Conservation (phyloP, 2,113 vertebrate species). For the Ochotona curzoniae region DNA sequence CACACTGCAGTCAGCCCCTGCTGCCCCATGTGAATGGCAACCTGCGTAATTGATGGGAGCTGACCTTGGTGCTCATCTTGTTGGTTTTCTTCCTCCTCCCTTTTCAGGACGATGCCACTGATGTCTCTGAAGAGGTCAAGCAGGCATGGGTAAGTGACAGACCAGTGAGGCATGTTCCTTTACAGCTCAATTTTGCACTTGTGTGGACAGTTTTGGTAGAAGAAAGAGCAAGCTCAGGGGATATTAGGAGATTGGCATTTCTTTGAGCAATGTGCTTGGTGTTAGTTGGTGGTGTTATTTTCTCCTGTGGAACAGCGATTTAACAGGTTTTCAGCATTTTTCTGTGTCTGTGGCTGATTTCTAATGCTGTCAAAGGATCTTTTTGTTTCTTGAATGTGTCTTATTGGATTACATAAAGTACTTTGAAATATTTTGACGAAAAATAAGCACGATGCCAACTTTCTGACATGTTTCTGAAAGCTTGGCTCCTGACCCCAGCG, state of each 20-base stretch:
- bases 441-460: not conserved
- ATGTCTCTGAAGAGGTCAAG: constrained; percentile 84
- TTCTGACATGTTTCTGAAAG: too few relatives aligned
- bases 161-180: not conserved
- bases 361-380: not conserved
- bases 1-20: not conserved
- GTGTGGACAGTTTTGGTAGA: not conserved
- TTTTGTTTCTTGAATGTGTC: not conserved
- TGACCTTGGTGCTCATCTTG: not conserved
- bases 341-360: not conserved
- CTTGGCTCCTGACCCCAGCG: too few relatives aligned
- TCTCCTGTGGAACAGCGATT: not conserved
- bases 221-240: not conserved
- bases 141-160: constrained; percentile 82
- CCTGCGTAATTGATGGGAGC: not conserved
- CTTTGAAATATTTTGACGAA: constrained; percentile 40
- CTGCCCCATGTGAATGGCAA: not conserved
- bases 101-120: constrained; percentile 86
- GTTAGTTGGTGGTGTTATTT: not conserved
- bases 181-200: not conserved
- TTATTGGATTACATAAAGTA: not conserved
- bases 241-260: not conserved
- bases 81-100: constrained; percentile 23
- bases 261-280: not conserved
- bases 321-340: not conserved